Evolutionary conservation across 2,113 vertebrate genomes (phyloP).

Genomic region (Alligator mississippiensis): DNA sequence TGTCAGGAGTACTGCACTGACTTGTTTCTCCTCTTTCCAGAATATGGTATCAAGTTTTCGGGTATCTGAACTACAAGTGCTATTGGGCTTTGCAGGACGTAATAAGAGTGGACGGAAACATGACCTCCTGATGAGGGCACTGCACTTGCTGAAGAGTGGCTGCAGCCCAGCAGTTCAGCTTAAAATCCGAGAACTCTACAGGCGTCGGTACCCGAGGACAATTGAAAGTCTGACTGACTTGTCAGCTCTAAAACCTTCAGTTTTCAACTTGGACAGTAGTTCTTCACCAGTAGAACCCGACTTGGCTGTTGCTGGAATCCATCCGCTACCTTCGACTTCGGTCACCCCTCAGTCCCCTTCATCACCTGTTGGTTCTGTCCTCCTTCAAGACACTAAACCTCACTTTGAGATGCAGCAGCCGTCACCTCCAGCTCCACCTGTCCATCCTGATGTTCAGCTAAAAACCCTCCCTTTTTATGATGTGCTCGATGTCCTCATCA

Average conservation of each 20-base stretch:
- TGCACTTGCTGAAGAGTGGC: slow-evolving; percentile 87
- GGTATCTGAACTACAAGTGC: slow-evolving; percentile 89
- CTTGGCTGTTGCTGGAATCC: slow-evolving; percentile 76
- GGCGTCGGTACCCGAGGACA: slow-evolving; percentile 83
- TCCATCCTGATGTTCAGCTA: slow-evolving; percentile 96
- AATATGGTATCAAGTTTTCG: slow-evolving; percentile 93
- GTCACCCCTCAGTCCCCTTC: slow-evolving; percentile 77
- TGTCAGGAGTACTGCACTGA: background rate
- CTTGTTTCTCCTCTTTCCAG: slow-evolving; percentile 65
- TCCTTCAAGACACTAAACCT: slow-evolving; percentile 80
- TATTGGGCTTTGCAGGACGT: slow-evolving; percentile 89
- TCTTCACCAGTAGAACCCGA: slow-evolving; percentile 76
- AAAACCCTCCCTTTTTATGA: slow-evolving; percentile 95
- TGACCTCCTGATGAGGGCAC: slow-evolving; percentile 89
- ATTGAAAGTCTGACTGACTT: slow-evolving; percentile 82
- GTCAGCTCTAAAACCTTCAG: slow-evolving; percentile 69
- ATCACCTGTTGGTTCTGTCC: slow-evolving; percentile 77
- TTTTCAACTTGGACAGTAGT: slow-evolving; percentile 77
- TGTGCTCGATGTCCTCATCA: slow-evolving; percentile 94
- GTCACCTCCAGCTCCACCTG: slow-evolving; percentile 88
- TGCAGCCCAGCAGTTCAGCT: slow-evolving; percentile 88
- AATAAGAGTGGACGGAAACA: slow-evolving; percentile 91
- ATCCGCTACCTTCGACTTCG: slow-evolving; percentile 77
- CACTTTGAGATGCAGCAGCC: slow-evolving; percentile 94
- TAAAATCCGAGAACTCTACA: slow-evolving; percentile 87